Evolutionary conservation across 1,140 invertebrate species (phyloP), one percentile per base, ranked within the genome.

Genomic region (Drosophila murphyi): DNA sequence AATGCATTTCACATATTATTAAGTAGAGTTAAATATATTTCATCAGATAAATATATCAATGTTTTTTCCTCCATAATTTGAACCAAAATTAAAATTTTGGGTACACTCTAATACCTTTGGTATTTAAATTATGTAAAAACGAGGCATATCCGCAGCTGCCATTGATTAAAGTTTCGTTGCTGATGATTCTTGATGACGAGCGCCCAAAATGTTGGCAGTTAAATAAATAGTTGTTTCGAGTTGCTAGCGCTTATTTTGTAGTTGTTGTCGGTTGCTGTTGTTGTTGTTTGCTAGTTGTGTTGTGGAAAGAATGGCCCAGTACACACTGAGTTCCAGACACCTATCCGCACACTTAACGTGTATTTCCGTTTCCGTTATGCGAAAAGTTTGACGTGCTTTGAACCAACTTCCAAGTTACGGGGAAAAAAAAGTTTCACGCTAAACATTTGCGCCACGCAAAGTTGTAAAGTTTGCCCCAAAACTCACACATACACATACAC

Each of bases 301-400:
- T 70, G 48, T 62, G 67, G 55, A 62, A 54, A 70, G 67, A 70
- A 52, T 34, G 65, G 28, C 7, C n/a, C 65, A 57, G 28, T 37
- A 32, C 37, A 51, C 50, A 50, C 51, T 28, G 55, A 29, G 32
- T 51, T 43, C 41, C 12, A 68, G 62, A 63, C 85, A 88, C 83
- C 80, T 89, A 78, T 89, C 72, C 70, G 69, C 76, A 80, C 74
- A 83, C 74, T 83, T 88, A 78, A 89, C 77, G 77, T 83, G 83
- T 85, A 88, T 88, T 88, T 88, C 85, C 85, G 78, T 78, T 85
- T 88, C 85, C 85, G 85, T 88, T 88, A 88, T 88, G 85, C 74
- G 85, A 88, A 89, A 88, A 88, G 77, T 88, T 88, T 48, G 59
- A 47, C 34, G 32, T 34, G 65, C 64, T 74, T 63, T 76, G 61